A percentile compares a stretch with the other conserved stretches of the same genome.
Evolutionary conservation across 2,888 invertebrate genomes (phyloP).

Genomic region (Phortica magna): DNA sequence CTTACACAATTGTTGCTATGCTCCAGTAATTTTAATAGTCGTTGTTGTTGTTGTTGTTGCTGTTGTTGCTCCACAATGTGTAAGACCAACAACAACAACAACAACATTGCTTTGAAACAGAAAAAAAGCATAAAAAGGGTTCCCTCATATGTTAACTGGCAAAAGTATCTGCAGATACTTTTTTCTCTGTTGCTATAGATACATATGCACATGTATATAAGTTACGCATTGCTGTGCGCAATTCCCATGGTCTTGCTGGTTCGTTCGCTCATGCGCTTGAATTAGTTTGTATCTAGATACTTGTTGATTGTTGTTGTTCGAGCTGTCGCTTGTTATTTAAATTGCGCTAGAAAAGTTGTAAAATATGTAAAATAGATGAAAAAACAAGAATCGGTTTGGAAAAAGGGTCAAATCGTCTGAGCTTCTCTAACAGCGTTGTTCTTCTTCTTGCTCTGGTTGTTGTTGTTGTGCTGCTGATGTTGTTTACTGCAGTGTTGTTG

Average conservation of each 20-base stretch:
- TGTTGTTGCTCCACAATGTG: slow-evolving; percentile 31
- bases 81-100: slow-evolving; percentile 11
- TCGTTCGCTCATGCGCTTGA: slow-evolving; percentile 9
- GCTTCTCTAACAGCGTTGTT: neutral
- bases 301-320: slow-evolving; percentile 17
- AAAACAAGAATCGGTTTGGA: neutral
- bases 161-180: neutral
- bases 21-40: slow-evolving; percentile 37
- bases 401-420: slow-evolving; percentile 42
- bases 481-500: slow-evolving; percentile 20
- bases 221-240: neutral
- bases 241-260: slow-evolving; percentile 20
- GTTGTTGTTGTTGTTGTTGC: slow-evolving; percentile 37
- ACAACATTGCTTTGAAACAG: slow-evolving; percentile 22
- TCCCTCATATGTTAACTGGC: slow-evolving; percentile 17
- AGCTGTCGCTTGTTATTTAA: slow-evolving; percentile 38
- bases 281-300: slow-evolving; percentile 5
- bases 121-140: neutral
- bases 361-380: slow-evolving; percentile 8
- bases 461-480: neutral
- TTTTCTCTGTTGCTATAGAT: neutral
- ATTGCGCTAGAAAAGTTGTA: slow-evolving; percentile 31
- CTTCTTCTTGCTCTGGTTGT: slow-evolving; percentile 16
- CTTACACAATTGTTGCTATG: slow-evolving; percentile 12
- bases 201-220: neutral